These are phyloP conservation scores for Sarcophaga peregrina DNA, from an alignment of 1,140 invertebrate genomes.

Conservation along the genomic window DNA sequence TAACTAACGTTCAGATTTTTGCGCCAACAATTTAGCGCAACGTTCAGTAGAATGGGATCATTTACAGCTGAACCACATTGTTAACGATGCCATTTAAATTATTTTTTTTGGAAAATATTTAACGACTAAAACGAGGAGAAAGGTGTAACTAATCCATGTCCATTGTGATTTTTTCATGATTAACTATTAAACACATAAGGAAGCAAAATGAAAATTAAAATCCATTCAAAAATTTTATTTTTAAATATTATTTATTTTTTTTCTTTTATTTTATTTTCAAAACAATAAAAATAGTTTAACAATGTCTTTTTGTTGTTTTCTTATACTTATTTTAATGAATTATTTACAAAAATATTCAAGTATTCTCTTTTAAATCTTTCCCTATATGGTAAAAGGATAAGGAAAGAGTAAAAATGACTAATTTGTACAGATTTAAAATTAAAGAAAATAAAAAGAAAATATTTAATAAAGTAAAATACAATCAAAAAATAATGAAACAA, in stretches of 20 bases:
- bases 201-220: no score
- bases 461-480: not conserved
- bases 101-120: no score
- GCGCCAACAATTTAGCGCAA: no score
- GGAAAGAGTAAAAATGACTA: slow-evolving; percentile 37
- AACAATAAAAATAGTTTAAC: slow-evolving; percentile 24
- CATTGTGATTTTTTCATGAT: no score
- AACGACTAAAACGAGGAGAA: no score
- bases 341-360: slow-evolving; percentile 6
- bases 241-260: slow-evolving; percentile 17
- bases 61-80: no score
- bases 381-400: not conserved
- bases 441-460: slow-evolving; percentile 9
- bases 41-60: no score
- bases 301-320: not conserved
- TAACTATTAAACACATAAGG: no score
- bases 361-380: slow-evolving; percentile 26
- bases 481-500: not conserved
- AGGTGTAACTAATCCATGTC: no score
- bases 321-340: slow-evolving; percentile 16
- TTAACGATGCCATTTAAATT: no score
- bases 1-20: no score
- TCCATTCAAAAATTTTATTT: not conserved
- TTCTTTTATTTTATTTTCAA: slow-evolving; percentile 12
- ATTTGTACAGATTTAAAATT: slow-evolving; percentile 40